Evolutionary conservation across 2,888 invertebrate genomes (phyloP), one percentile per base, ranked within the genome.

Genomic region (Diarsia mendica): DNA sequence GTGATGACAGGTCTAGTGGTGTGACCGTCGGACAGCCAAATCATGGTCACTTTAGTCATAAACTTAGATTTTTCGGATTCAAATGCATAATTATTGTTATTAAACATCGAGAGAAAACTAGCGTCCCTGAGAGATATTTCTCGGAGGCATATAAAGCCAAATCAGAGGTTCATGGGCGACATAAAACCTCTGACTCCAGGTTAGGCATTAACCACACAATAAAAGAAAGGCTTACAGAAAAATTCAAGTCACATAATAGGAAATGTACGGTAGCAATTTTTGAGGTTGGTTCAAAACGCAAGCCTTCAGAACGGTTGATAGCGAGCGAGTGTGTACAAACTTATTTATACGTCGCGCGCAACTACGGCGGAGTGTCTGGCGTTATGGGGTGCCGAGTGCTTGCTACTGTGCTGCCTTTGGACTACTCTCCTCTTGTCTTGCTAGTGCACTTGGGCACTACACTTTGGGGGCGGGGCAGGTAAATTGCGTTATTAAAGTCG

Each of bases 301-400:
- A 83, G 79, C 70, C 69, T 79, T 79, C 72, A 58, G 75, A 77
- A 83, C 69, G 67, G 69, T 66, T 80, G 76, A 64, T 80, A 77
- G 79, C 70, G 82, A 77, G 79, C 70, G 82, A 77, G 80, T 79
- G 76, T 85, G 71, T 85, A 78, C 72, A 73, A 75, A 87, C 83
- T 85, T 83, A 83, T 87, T 81, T 79, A 87, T 81, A 79, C 81
- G 73, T 81, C 72, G 76, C 84, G 79, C 63, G 77, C 76, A 76
- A 77, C 85, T 76, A 74, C 76, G 76, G 80, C 70, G 82, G 88
- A 87, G 89, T 92, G 93, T 94, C 94, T 92, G 88, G 89, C 90
- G 90, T 88, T 88, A 89, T 87, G 89, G 92, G 91, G 92, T 89
- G 92, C 89, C 90, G 92, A 92, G 92, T 91, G 91, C 90, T 89